Evolutionary conservation across 2,888 invertebrate species (phyloP), one percentile per base, ranked within the genome.

Genomic region (Eremobia ochroleuca): DNA sequence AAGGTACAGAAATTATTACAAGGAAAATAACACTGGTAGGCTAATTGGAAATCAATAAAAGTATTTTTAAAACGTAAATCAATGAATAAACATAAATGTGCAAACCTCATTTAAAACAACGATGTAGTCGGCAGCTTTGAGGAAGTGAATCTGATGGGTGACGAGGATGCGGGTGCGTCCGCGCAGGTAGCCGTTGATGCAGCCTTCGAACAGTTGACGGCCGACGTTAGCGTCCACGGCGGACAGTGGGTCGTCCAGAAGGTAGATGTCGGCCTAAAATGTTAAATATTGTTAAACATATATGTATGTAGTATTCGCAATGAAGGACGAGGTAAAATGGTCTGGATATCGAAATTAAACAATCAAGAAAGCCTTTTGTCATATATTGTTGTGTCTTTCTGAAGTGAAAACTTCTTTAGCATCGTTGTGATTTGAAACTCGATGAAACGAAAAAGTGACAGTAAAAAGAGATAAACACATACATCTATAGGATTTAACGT

Each of bases 81-180:
- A 49, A 52, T n/a, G 4, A 5, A 61, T 21, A 31, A 61, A 13
- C 11, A 58, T 31, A 43, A 46, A 58, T 28, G 61, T 82, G 94
- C 81, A 25, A 25, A 88, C 96, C 92, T 96, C 95, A 87, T 95
- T 96, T 46, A 98, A 91, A 70, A 98, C 97, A 67, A 98, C 93
- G 67, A 98, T 98, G 55, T 96, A 96, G 90, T 98, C 97, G 0
- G 97, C 98, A 70, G 97, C 96, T 85, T 97, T 97, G 18, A 98
- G 94, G 92, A 98, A 98, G 90, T 99, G 98, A n/a, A 98, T 97
- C 93, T 99, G 99, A 96, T 99, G 99, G 0, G 99, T 99, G 79
- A 98, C 98, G 25, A 99, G 97, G 77, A 99, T 97, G 65, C 98
- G 97, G 0, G 98, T 98, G 91, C 98, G 98, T 9, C 97, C 96